Percentiles rank a stretch among this genome's conserved stretches.
These are phyloP conservation scores for Empidonax traillii DNA, from an alignment of 2,113 vertebrate genomes.

Conservation along the genomic window DNA sequence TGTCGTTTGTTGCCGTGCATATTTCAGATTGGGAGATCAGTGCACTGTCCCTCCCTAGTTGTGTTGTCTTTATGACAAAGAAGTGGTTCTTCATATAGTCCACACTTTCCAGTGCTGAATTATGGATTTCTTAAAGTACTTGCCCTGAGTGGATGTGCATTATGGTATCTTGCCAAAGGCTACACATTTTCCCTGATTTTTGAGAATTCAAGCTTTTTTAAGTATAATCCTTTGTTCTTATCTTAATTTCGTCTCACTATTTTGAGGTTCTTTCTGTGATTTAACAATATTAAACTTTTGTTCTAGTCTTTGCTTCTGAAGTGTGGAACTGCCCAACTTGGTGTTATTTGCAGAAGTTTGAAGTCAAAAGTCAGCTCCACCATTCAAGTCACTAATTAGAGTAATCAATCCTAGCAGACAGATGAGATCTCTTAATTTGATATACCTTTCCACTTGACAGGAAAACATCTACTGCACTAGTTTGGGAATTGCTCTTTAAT, in stretches of 20 bases:
- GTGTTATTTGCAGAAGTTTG: not conserved
- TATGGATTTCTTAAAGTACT: not conserved
- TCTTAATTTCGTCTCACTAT: not conserved
- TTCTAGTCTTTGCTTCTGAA: not conserved
- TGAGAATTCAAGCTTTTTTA: not conserved
- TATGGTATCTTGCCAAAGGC: not conserved
- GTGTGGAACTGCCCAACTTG: not conserved
- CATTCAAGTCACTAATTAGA: not conserved
- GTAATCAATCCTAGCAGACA: not conserved
- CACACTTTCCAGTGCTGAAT: not conserved
- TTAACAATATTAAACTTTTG: not conserved
- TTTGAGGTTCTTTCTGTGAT: not conserved
- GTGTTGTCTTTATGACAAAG: not conserved
- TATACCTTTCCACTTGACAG: not conserved
- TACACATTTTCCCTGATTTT: not conserved
- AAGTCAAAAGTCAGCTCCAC: not conserved
- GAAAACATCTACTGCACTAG: not conserved
- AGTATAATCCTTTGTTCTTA: not conserved
- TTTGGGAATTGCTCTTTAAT: not conserved
- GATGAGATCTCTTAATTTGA: not conserved
- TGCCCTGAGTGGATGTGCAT: not conserved
- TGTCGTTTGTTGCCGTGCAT: rapidly evolving
- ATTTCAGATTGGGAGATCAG: not conserved
- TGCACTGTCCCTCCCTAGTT: not conserved
- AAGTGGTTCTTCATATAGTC: not conserved